Evolutionary conservation across 2,797 vertebrate species (phyloP).

Genomic region (Xiphophorus birchmanni): DNA sequence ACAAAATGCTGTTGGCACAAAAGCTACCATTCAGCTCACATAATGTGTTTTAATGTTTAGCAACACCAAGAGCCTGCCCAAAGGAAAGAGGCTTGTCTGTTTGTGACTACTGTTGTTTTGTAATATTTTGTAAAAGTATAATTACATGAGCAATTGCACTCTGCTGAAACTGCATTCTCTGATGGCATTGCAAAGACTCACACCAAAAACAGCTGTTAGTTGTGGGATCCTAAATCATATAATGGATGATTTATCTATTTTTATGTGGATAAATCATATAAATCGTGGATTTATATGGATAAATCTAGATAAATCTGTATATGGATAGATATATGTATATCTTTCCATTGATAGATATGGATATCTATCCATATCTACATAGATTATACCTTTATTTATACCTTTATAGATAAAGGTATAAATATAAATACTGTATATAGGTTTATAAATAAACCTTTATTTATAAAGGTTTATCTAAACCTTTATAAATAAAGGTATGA

Average conservation of each 20-base stretch:
- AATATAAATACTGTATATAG: too few relatives aligned
- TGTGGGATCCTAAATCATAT: background rate
- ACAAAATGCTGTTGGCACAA: slow-evolving; percentile 19
- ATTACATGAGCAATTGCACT: background rate
- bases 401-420: too few relatives aligned
- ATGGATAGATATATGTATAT: too few relatives aligned
- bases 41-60: slow-evolving; percentile 14
- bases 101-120: background rate
- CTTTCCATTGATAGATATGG: too few relatives aligned
- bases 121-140: background rate
- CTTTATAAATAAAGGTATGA: too few relatives aligned
- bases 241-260: background rate
- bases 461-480: too few relatives aligned
- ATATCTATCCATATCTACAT: too few relatives aligned
- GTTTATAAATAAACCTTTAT: too few relatives aligned
- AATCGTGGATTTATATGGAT: too few relatives aligned
- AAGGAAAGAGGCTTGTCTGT: background rate
- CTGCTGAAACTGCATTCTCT: background rate
- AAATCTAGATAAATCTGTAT: too few relatives aligned
- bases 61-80: background rate
- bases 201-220: background rate
- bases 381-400: too few relatives aligned
- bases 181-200: background rate
- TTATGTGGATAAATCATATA: too few relatives aligned
- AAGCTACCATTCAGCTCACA: slow-evolving; percentile 9